Percentiles rank a stretch among this genome's conserved stretches.
Conservation (phyloP, 2,113 vertebrate species). For the Paratilapia polleni region DNA sequence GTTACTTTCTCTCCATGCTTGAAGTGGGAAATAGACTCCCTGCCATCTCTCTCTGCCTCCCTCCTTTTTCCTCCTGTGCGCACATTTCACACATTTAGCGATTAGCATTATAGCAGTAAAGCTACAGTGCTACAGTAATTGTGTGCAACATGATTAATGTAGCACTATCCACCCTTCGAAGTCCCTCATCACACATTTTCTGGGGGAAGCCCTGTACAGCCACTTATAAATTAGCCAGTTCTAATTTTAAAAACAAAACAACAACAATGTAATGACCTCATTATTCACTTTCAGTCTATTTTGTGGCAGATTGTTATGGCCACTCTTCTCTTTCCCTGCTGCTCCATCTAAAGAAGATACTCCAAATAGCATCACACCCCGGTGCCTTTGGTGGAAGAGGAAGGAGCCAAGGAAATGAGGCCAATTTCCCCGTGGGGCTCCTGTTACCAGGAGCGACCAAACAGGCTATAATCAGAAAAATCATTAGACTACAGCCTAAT, state of each 20-base stretch:
- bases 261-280: conserved; percentile 5
- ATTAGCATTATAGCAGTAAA: not conserved
- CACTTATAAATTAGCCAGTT: not conserved
- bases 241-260: conserved; percentile 30
- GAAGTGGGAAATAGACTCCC: no score
- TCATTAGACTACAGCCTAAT: conserved; percentile 52
- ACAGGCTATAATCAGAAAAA: conserved; percentile 41
- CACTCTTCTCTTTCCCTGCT: conserved; percentile 1
- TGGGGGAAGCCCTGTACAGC: not conserved
- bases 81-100: not conserved
- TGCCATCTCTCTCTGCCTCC: not conserved
- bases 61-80: not conserved
- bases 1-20: accelerated
- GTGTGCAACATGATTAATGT: not conserved
- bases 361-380: conserved; percentile 35
- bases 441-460: conserved; percentile 28
- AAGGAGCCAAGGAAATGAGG: conserved; percentile 78
- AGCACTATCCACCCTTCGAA: not conserved
- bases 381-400: conserved; percentile 46
- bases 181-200: not conserved
- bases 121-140: not conserved
- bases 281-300: conserved; percentile 27
- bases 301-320: conserved; percentile 11
- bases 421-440: conserved; percentile 64
- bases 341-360: not conserved